A percentile compares a stretch with the other conserved stretches of the same genome.
Conservation (phyloP, 2,113 vertebrate species). For the Hippopotamus amphibius region DNA sequence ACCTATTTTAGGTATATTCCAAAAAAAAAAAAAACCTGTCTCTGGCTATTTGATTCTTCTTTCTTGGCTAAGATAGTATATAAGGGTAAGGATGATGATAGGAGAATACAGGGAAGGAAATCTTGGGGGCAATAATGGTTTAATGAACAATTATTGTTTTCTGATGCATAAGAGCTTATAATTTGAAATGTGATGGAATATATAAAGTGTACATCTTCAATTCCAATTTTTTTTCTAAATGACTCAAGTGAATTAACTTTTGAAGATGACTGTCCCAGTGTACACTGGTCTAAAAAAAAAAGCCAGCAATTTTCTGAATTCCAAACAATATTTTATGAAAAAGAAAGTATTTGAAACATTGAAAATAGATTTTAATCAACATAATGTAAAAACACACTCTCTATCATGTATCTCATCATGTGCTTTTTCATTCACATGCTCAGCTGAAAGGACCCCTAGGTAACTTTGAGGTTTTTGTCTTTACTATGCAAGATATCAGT, state of each 20-base stretch:
- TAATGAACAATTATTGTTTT: not conserved
- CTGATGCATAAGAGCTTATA: not conserved
- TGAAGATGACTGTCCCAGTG: not conserved
- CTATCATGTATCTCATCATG: not conserved
- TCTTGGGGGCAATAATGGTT: not conserved
- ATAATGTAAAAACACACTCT: not conserved
- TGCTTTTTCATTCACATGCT: not conserved
- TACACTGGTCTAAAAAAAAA: not conserved
- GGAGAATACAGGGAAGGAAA: not conserved
- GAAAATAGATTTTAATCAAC: not conserved
- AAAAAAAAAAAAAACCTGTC: not conserved
- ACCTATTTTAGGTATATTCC: not conserved
- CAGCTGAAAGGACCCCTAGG: not conserved
- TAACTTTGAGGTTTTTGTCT: not conserved
- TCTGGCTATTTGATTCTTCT: not conserved
- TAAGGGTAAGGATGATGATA: not conserved
- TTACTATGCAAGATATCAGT: not conserved
- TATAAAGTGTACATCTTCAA: not conserved
- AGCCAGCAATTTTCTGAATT: not conserved
- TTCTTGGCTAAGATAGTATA: not conserved
- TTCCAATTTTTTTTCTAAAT: not conserved
- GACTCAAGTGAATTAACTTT: not conserved
- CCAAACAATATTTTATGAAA: not conserved
- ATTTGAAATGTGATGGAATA: not conserved
- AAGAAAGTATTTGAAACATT: not conserved